These are phyloP conservation scores for Agrilus cyanescens DNA, from an alignment of 2,888 invertebrate species.

Conservation along the genomic window DNA sequence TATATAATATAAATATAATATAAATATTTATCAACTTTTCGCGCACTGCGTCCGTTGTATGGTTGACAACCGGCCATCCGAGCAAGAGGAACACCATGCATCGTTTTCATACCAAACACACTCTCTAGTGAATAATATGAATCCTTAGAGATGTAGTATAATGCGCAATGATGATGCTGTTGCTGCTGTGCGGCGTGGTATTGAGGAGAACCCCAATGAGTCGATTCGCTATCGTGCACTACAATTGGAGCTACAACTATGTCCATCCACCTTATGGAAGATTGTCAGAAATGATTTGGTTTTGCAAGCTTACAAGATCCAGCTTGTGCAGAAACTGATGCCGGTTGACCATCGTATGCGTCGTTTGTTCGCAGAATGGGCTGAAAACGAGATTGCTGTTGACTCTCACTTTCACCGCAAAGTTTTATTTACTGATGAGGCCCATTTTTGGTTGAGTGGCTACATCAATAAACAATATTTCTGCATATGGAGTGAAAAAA, in stretches of 20 bases:
- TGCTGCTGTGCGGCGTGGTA: conserved; percentile 15
- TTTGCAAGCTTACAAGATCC: conserved; percentile 16
- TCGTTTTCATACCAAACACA: conserved; percentile 19
- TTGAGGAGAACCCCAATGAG: conserved; percentile 18
- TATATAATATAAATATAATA: conserved; percentile 15
- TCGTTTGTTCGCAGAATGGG: conserved; percentile 19
- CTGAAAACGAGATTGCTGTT: conserved; percentile 14
- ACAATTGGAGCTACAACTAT: conserved; percentile 18
- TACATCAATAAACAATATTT: conserved; percentile 2
- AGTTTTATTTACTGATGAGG: conserved; percentile 15
- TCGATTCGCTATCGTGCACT: conserved; percentile 20
- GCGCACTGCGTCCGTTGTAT: conserved; percentile 21
- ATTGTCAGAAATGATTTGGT: conserved; percentile 20
- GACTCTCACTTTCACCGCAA: conserved; percentile 15
- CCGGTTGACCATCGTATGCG: conserved; percentile 15
- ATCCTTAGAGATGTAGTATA: conserved; percentile 14
- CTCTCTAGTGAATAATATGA: conserved; percentile 14
- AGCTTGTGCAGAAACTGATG: conserved; percentile 16
- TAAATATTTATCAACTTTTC: conserved; percentile 17
- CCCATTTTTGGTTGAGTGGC: conserved; percentile 12
- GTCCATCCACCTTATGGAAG: conserved; percentile 19
- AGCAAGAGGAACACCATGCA: conserved; percentile 18
- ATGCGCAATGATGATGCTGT: conserved; percentile 12
- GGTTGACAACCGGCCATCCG: conserved; percentile 15
- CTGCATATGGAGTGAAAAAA: background rate